Percentiles rank a stretch among this genome's conserved stretches.
Evolutionary conservation across 2,888 invertebrate species (phyloP).

Genomic region (Gerris lacustris): DNA sequence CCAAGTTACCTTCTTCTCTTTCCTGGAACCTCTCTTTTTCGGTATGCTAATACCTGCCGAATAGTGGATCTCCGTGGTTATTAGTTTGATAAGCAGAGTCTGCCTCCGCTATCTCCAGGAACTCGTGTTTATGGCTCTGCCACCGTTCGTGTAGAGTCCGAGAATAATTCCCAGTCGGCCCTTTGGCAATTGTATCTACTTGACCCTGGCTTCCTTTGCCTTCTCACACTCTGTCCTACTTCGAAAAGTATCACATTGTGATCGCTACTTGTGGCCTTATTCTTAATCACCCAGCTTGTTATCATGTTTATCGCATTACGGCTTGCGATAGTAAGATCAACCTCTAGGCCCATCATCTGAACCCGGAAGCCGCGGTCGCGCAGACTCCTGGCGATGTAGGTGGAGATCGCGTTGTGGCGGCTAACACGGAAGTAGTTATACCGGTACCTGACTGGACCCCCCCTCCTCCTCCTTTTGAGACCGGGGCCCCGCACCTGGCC

Average conservation of each 20-base stretch:
- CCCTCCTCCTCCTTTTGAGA: too few species aligned
- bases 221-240: neutral
- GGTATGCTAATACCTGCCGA: neutral
- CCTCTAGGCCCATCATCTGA: neutral
- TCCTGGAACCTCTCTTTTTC: neutral
- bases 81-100: neutral
- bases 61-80: neutral
- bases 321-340: neutral
- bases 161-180: neutral
- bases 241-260: neutral
- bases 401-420: too few species aligned
- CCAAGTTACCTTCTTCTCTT: neutral
- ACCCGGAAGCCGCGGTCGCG: too few species aligned
- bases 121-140: neutral
- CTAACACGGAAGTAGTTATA: too few species aligned
- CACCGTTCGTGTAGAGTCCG: neutral
- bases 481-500: too few species aligned
- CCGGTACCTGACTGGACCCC: too few species aligned
- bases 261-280: neutral
- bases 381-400: too few species aligned
- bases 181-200: neutral
- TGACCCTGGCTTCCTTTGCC: neutral
- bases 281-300: neutral
- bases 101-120: neutral
- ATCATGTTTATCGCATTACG: neutral